Evolutionary conservation across 2,113 vertebrate species (phyloP).

Genomic region (Ondatra zibethicus): DNA sequence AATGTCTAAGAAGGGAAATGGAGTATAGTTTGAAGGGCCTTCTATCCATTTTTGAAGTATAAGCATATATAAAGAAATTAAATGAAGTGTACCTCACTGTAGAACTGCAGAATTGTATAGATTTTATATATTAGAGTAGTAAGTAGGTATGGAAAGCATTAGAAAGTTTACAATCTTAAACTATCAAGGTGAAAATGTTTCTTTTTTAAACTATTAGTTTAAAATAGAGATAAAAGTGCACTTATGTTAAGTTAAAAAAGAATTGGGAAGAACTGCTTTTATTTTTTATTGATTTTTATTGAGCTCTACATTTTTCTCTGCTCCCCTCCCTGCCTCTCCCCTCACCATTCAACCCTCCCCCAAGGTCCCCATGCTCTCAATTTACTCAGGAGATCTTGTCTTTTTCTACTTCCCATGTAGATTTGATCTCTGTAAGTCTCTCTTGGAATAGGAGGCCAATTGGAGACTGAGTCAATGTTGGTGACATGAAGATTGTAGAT

Average conservation of each 20-base stretch:
- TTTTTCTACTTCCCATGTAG: too few relatives aligned
- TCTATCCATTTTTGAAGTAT: background rate
- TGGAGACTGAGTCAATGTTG: background rate
- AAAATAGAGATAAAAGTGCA: background rate
- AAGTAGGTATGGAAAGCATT: background rate
- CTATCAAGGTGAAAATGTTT: background rate
- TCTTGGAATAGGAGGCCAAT: background rate
- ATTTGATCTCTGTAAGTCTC: too few relatives aligned
- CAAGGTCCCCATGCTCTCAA: too few relatives aligned
- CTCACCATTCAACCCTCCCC: too few relatives aligned
- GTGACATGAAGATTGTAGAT: background rate
- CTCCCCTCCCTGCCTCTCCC: too few relatives aligned
- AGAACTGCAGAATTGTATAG: background rate
- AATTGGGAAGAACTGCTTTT: background rate
- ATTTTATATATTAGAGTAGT: background rate
- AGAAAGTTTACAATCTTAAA: background rate
- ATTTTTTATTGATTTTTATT: too few relatives aligned
- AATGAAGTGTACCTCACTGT: background rate
- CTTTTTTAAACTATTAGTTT: background rate
- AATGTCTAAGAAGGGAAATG: background rate
- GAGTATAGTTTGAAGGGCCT: background rate
- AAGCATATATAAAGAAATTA: background rate
- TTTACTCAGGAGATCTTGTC: too few relatives aligned
- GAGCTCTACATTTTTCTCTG: too few relatives aligned
- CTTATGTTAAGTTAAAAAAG: background rate